Base-by-base conservation (phyloP, 1,140 invertebrate genomes). In the Lepidotrigona ventralis region DNA sequence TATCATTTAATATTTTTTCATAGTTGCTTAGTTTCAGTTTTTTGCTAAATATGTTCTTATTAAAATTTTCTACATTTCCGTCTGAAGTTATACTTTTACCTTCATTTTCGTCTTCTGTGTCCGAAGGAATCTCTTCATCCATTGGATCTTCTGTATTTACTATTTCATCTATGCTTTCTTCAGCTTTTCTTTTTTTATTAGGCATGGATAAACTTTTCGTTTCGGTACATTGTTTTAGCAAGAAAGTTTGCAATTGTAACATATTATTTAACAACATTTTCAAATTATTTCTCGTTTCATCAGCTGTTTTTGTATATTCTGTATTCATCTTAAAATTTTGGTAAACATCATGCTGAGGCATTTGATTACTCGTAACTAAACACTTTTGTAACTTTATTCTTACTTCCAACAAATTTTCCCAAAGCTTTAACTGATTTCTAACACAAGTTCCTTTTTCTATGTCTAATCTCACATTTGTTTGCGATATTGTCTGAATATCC, bases 371-470 rank as follows among this genome's bases (percentile, higher is more conserved):
- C 46, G 95, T 95, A 70, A 95, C 91, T 54, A 98, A 91, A 89
- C 96, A 95, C 92, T 98, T 98, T 91, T 99, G 98, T 9, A 98
- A 92, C 89, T 97, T 96, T 85, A 99, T 98, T 86, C 98, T 95
- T 89, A 96, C 94, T 93, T 99, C 97, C 26, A 98, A 90, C 3
- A 98, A 91, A 81, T 95, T 96, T 92, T 98, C 98, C 97, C 97
- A 98, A 1, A 98, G 90, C 81, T 95, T 94, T 21, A 97, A 90
- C 91, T 98, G 97, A 91, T 96, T 96, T 93, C 95, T 95, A 2
- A 98, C 96, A 90, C 96, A 96, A n/a, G 95, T 93, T 54, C 97
- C 97, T 94, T 98, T 98, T 88, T 97, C 96, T 6, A 97, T 94
- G 90, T 97, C 96, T 85, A 95, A 95, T n/a, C 93, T 75, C 2